These are phyloP conservation scores for Mesocentrotus franciscanus DNA, from an alignment of 53 echinoderm and acorn worm species.

Conservation along the genomic window DNA sequence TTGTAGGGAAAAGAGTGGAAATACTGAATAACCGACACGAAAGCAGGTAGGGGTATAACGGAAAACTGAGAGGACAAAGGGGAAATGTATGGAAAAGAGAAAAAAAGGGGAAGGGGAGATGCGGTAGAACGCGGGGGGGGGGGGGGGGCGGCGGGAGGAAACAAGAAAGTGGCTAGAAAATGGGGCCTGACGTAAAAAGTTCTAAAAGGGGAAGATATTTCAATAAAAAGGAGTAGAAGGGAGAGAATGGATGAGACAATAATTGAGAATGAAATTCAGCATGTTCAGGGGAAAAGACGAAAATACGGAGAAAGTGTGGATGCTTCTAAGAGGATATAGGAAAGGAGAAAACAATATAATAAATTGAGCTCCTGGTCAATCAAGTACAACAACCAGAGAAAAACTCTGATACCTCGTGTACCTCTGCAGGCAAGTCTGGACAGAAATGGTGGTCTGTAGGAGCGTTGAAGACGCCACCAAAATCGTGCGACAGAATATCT, in stretches of 20 bases:
- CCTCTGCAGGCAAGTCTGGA: neutral
- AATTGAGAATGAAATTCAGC: neutral
- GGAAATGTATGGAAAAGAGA: too few species aligned
- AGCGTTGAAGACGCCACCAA: neutral
- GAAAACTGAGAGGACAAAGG: too few species aligned
- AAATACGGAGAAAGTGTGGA: neutral
- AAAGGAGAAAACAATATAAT: neutral
- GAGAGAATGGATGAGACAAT: neutral
- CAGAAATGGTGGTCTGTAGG: neutral
- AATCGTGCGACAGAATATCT: constrained; percentile 41
- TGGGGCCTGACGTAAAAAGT: neutral
- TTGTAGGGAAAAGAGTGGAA: too few species aligned
- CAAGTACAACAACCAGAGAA: neutral
- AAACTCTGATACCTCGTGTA: neutral
- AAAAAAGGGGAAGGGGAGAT: too few species aligned
- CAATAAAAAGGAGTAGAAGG: neutral
- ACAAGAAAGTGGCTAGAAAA: neutral
- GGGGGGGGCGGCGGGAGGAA: neutral
- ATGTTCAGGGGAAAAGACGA: neutral
- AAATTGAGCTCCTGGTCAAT: too few species aligned
- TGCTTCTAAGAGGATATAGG: neutral
- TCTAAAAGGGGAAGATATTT: too few species aligned
- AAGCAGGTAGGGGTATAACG: too few species aligned
- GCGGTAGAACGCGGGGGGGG: too few species aligned
- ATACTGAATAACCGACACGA: too few species aligned